These are phyloP conservation scores for Pao palembangensis DNA, from an alignment of 2,113 vertebrate species.

Conservation along the genomic window DNA sequence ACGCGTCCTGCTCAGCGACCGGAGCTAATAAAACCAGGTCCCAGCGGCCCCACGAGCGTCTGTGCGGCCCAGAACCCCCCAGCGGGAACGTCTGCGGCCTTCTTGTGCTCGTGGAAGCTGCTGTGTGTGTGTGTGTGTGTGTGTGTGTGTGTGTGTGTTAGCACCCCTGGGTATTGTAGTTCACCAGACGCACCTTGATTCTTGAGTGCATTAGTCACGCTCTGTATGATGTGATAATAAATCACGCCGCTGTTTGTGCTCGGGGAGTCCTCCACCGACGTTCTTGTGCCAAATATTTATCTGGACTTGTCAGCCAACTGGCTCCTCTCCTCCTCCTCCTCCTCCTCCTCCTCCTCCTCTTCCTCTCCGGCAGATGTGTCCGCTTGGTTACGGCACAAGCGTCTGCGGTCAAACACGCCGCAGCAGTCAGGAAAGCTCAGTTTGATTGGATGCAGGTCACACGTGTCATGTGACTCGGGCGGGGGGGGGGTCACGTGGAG, in stretches of 20 bases:
- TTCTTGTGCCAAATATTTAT: constrained; percentile 35
- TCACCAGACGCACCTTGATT: constrained; percentile 51
- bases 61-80: constrained; percentile 10
- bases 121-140: no score
- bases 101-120: background rate
- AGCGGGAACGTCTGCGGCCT: constrained; percentile 15
- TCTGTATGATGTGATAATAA: constrained; percentile 47
- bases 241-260: constrained; percentile 47
- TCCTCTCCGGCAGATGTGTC: constrained; percentile 8
- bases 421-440: no score
- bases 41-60: constrained; percentile 14
- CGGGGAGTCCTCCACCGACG: constrained; percentile 34
- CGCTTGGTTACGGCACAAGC: constrained; percentile 18
- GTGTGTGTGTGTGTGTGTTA: constrained; percentile 24
- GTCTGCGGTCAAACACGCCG: background rate
- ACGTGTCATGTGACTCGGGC: no score
- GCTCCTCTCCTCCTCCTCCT: background rate
- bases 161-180: constrained; percentile 40
- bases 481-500: no score
- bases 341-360: no score
- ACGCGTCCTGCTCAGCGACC: constrained; percentile 58
- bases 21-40: constrained; percentile 50
- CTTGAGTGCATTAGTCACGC: constrained; percentile 56
- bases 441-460: no score
- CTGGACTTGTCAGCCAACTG: constrained; percentile 21